Evolutionary conservation across 1,140 invertebrate genomes (phyloP).

Genomic region (Vanessa tameamea): DNA sequence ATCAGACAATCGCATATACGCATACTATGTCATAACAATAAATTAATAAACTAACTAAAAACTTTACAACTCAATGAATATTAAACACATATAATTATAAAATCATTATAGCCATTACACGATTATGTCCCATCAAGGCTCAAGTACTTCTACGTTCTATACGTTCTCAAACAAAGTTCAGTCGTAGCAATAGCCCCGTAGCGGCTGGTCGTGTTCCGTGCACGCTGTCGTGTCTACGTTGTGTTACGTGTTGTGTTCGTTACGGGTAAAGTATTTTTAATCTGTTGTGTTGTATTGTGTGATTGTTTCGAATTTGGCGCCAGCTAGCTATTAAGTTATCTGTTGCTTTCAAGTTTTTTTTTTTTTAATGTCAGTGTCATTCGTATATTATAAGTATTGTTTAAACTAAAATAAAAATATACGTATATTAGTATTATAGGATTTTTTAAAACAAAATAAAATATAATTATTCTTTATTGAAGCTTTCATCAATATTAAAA

Average conservation of each 20-base stretch:
- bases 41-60: too few relatives aligned
- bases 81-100: too few relatives aligned
- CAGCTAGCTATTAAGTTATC: too few relatives aligned
- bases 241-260: constrained; percentile 7
- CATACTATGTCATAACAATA: too few relatives aligned
- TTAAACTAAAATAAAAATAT: neutral
- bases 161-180: neutral
- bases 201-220: constrained; percentile 18
- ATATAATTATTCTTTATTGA: too few relatives aligned
- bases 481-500: neutral
- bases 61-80: too few relatives aligned
- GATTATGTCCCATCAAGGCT: neutral
- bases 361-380: constrained; percentile 5
- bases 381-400: neutral
- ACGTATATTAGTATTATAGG: too few relatives aligned
- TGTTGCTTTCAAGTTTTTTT: too few relatives aligned
- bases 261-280: constrained; percentile 22
- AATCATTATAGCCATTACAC: neutral
- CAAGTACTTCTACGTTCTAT: neutral
- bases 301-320: neutral
- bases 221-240: neutral
- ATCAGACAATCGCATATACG: too few relatives aligned
- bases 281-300: constrained; percentile 13
- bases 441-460: too few relatives aligned
- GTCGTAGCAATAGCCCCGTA: constrained; percentile 10